Evolutionary conservation across 1,140 invertebrate genomes (phyloP), one percentile per base, ranked within the genome.

Genomic region (Hyles euphorbiae): DNA sequence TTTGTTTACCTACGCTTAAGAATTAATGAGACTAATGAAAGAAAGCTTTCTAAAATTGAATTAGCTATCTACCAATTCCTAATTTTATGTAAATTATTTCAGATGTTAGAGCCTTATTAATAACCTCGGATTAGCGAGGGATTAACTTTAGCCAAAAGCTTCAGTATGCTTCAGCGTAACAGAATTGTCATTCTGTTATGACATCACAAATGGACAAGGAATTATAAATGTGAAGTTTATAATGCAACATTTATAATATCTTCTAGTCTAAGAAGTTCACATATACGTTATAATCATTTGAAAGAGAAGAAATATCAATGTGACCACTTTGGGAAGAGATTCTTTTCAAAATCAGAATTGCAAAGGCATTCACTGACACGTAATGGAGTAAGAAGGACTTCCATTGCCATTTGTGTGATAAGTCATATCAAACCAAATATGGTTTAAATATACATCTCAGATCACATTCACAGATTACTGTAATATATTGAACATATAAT

Each of bases 251-350:
- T 90, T 48, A 85, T 22, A 22, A 22, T 88, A 52, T 83, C 89
- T 1, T 81, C 86, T 4, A 87, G 87, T 62, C 81, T 87, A 2
- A 72, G 76, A 48, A 88, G 81, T 63, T 78, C 83, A 5, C 88
- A 90, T 65, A 80, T 89, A 46, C 68, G 88, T 11, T 88, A 87
- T 58, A 82, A 84, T 63, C 89, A 90, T 70, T 74, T 87, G 10
- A 88, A 89, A 65, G 88, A 90, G 62, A 88, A 87, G 52, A 90
- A 89, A 61, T 83, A 87, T 61, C 58, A 70, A 10, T 90, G 89
- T 68, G 81, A 85, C 47, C 83, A 65, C 59, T 90, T 88, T 51
- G 78, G 74, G 0, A 90, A 89, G 56, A 70, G 76, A 40, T 90
- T 89, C 58, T 89, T 88, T 52, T 86, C 83, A 9, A 83, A 86